Base-by-base conservation (phyloP, 2,888 invertebrate genomes). In the Cheilosia variabilis region DNA sequence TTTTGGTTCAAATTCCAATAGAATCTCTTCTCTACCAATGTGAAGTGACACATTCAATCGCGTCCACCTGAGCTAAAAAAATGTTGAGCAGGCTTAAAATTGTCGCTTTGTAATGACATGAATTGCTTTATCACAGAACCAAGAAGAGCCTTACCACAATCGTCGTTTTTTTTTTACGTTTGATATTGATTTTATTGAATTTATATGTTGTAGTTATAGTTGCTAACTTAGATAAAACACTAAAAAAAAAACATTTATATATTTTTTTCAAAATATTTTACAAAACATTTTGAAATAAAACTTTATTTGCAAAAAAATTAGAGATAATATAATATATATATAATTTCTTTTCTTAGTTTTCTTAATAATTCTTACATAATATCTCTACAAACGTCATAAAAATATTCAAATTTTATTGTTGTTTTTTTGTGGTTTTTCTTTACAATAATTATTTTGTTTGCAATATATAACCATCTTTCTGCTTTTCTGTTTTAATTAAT, bases 351-450 rank as follows among this genome's bases (percentile, higher is more conserved):
- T 78, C 73, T 78, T 78, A 83, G 43, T 73, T 68, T 50, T 78
- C 78, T 79, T 73, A 78, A 83, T 78, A 79, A 58, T 84, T 79
- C 83, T 84, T 84, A 84, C 79, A 75, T 68, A 79, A 80, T 84
- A 84, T 75, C 80, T 84, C 84, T 84, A 84, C 84, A 84, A 84
- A 84, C 84, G 75, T 84, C 84, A 84, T 84, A 84, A 84, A 84
- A 84, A 84, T 84, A 84, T 84, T 84, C 80, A 60, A 84, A 84
- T 84, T 75, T 63, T 65, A 75, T 75, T 81, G 45, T 5, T 22
- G 72, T 45, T 19, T 71, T 27, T 62, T 73, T 66, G 27, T 66
- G 62, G 17, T 58, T 69, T 55, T 58, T 17, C 43, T 76, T 72
- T 41, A 34, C n/a, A 27, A 52, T 65, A 31, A 37, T 63, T 72